Percentiles rank a stretch among this genome's conserved stretches.
phyloP scores from a whole-genome alignment of 2,797 vertebrate species.

The Catostomus latipinnis region DNA sequence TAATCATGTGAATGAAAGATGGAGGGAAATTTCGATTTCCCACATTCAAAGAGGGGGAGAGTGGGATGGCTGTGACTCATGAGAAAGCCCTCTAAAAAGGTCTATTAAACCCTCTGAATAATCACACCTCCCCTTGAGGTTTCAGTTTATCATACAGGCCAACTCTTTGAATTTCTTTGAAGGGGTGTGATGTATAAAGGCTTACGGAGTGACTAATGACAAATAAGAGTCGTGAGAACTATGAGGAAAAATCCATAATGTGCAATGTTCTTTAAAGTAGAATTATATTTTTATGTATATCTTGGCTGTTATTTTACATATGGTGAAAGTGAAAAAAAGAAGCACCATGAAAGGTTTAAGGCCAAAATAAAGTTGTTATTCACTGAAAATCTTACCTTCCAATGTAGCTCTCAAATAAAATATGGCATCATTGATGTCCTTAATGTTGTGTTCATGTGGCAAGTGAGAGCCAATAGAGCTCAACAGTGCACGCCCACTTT shows the following conservation, averaged over 20 bases:
- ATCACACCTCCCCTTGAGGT: conserved; percentile 27
- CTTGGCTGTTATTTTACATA: no score
- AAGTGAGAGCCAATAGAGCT: no score
- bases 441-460: no score
- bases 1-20: conserved; percentile 21
- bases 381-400: no score
- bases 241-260: conserved; percentile 15
- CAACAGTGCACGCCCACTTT: no score
- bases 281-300: no score
- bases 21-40: conserved; percentile 46
- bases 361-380: no score
- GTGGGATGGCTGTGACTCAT: conserved; percentile 44
- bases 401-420: no score
- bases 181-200: conserved; percentile 19
- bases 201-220: conserved; percentile 11
- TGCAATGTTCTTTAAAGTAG: not conserved
- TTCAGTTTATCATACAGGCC: not conserved
- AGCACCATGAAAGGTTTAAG: no score
- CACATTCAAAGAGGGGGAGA: conserved; percentile 48
- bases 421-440: no score
- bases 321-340: no score
- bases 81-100: conserved; percentile 32
- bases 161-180: not conserved
- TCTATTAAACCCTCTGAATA: conserved; percentile 38
- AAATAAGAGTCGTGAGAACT: conserved; percentile 12